These are phyloP conservation scores for Stichopus chloronotus DNA, from an alignment of 35 echinoderm and acorn worm genomes.

Conservation along the genomic window DNA sequence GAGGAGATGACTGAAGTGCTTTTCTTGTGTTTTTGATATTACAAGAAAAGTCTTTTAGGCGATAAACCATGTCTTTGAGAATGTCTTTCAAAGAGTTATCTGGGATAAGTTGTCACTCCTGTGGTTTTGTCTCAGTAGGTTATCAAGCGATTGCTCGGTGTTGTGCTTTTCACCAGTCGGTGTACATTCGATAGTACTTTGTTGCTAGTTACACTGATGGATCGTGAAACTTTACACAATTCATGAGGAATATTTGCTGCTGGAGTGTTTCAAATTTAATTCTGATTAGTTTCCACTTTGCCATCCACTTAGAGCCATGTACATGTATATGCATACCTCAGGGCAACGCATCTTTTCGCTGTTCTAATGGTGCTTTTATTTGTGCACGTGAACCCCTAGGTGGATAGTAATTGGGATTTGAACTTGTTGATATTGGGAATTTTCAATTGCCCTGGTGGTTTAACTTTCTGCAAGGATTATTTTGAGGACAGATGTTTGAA, in stretches of 20 bases:
- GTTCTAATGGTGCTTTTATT: conserved; percentile 20
- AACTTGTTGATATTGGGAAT: conserved; percentile 34
- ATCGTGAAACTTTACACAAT: background rate
- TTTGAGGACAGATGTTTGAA: conserved; percentile 1
- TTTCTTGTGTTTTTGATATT: background rate
- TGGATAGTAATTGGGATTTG: conserved; percentile 19
- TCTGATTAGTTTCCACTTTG: conserved; percentile 15
- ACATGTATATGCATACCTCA: conserved; percentile 26
- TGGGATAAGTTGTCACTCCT: background rate
- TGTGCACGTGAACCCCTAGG: background rate
- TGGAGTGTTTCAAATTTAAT: conserved; percentile 23
- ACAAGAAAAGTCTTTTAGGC: background rate
- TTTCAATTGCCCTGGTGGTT: background rate
- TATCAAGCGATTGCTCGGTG: too few relatives aligned
- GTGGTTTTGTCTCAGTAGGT: too few relatives aligned
- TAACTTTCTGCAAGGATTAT: conserved; percentile 6
- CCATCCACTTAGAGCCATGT: background rate
- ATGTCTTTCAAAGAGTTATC: background rate
- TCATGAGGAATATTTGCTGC: background rate
- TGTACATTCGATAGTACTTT: too few relatives aligned
- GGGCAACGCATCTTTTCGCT: conserved; percentile 1
- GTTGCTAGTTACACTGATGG: too few relatives aligned
- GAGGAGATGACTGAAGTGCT: background rate
- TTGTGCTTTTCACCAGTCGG: too few relatives aligned
- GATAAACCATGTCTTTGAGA: background rate